These are phyloP conservation scores for Rhea americana DNA, from an alignment of 2,113 vertebrate genomes.

Conservation along the genomic window DNA sequence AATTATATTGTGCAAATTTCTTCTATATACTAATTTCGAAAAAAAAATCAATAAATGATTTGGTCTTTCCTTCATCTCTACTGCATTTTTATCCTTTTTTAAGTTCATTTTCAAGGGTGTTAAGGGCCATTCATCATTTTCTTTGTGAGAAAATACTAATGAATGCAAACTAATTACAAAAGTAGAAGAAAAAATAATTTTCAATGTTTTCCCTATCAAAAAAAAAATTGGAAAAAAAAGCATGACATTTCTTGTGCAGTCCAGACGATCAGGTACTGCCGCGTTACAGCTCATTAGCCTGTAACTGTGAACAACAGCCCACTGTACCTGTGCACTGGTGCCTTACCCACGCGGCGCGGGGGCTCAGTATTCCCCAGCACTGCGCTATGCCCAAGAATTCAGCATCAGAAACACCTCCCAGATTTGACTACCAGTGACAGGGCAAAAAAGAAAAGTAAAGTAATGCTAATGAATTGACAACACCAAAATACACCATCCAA, in stretches of 20 bases:
- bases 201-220: not conserved
- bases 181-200: not conserved
- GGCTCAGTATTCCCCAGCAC: not conserved
- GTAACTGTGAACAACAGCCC: not conserved
- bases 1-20: constrained; percentile 64
- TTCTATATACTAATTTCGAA: constrained; percentile 46
- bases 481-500: not conserved
- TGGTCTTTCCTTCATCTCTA: not conserved
- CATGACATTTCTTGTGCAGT: not conserved
- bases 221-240: not conserved
- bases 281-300: not conserved
- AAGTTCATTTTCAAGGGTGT: constrained; percentile 64
- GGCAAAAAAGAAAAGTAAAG: not conserved
- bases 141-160: constrained; percentile 15
- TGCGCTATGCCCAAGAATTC: not conserved
- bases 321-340: not conserved
- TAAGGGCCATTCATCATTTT: constrained; percentile 50
- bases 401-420: not conserved
- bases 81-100: constrained; percentile 52
- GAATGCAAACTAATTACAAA: constrained; percentile 16
- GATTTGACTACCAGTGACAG: not conserved
- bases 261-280: not conserved
- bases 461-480: not conserved
- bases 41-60: not conserved
- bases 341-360: not conserved